Percentiles rank a stretch among this genome's conserved stretches.
These are phyloP conservation scores for Acromyrmex charruanus DNA, from an alignment of 1,140 invertebrate species.

Conservation along the genomic window DNA sequence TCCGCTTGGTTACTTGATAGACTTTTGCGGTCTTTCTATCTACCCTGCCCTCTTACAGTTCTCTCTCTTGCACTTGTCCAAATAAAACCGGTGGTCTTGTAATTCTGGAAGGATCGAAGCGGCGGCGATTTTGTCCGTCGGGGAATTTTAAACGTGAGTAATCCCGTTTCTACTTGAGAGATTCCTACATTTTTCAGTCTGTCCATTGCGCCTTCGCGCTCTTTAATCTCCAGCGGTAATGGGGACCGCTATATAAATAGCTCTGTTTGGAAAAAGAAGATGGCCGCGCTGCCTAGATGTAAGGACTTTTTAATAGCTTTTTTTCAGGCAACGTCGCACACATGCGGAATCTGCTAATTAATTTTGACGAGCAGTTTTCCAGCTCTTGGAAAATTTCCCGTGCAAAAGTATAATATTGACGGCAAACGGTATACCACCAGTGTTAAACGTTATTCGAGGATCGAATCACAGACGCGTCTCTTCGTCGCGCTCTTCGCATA, in stretches of 20 bases:
- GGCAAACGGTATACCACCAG: slow-evolving; percentile 6
- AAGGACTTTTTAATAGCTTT: slow-evolving; percentile 4
- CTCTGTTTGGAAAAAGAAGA: not conserved
- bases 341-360: not conserved
- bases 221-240: slow-evolving; percentile 48
- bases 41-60: slow-evolving; percentile 13
- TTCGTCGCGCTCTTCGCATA: slow-evolving; percentile 58
- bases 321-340: not conserved
- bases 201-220: slow-evolving; percentile 42
- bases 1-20: slow-evolving; percentile 43
- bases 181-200: slow-evolving; percentile 57
- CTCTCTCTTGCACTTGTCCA: slow-evolving; percentile 18
- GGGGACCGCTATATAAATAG: slow-evolving; percentile 41
- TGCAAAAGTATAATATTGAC: slow-evolving; percentile 15
- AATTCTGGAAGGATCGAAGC: slow-evolving; percentile 38
- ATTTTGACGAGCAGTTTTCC: slow-evolving; percentile 8
- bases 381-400: not conserved
- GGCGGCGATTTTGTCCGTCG: slow-evolving; percentile 40
- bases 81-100: slow-evolving; percentile 40
- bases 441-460: slow-evolving; percentile 47
- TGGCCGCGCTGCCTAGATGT: not conserved
- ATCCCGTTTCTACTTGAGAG: slow-evolving; percentile 52
- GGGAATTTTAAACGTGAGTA: slow-evolving; percentile 58
- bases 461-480: slow-evolving; percentile 48
- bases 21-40: slow-evolving; percentile 55